phyloP scores from a whole-genome alignment of 1,140 invertebrate genomes.

The Polypedilum pembai region DNA sequence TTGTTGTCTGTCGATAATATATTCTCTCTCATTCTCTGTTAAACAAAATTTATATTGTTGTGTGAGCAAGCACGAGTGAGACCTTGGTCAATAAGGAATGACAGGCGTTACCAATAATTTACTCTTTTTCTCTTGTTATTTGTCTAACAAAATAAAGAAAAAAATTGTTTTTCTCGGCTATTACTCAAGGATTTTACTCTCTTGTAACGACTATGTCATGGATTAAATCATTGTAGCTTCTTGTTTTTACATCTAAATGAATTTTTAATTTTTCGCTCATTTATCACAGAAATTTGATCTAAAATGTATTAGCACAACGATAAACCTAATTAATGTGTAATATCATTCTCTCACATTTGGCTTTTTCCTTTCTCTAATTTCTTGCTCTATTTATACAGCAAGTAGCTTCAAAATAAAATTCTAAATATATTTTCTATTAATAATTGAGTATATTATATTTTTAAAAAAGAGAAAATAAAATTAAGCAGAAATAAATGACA shows the following conservation, averaged over 20 bases:
- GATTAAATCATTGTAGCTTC: no score
- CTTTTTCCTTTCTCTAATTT: no score
- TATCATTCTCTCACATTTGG: no score
- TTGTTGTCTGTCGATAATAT: neutral
- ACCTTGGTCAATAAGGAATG: neutral
- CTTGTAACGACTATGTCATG: no score
- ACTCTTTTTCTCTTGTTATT: slow-evolving; percentile 4
- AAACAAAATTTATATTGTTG: neutral
- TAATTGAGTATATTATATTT: no score
- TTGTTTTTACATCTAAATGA: no score
- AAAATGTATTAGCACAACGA: no score
- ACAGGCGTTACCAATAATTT: slow-evolving; percentile 13
- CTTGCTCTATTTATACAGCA: neutral
- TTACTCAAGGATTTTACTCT: neutral
- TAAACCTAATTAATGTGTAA: no score
- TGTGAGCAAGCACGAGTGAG: neutral
- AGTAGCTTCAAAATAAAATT: neutral
- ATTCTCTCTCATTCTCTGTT: neutral
- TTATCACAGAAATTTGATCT: no score
- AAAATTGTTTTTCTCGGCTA: neutral
- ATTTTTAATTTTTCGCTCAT: no score
- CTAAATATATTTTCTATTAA: neutral
- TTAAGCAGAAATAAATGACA: neutral
- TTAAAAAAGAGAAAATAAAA: neutral
- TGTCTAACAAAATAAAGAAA: neutral